phyloP scores from a whole-genome alignment of 1,140 invertebrate genomes.

The Brevipalpus yothersi region DNA sequence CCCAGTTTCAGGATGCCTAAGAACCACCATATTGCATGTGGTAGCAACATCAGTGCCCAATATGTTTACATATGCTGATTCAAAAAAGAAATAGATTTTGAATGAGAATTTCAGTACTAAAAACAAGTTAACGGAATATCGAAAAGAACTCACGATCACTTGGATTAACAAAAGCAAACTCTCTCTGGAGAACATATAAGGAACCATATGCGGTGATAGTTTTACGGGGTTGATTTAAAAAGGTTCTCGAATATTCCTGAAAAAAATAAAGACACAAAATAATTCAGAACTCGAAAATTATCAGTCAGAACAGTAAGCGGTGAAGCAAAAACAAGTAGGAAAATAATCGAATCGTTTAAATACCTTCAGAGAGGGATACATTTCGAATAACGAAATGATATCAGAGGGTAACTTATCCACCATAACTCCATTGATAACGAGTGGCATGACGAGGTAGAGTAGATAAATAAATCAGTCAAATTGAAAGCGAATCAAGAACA shows the following conservation, averaged over 20 bases:
- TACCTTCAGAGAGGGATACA: neutral
- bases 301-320: neutral
- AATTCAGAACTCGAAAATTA: neutral
- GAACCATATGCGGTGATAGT: slow-evolving; percentile 22
- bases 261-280: neutral
- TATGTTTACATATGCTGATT: slow-evolving; percentile 29
- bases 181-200: slow-evolving; percentile 65
- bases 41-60: slow-evolving; percentile 80
- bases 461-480: neutral
- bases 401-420: neutral
- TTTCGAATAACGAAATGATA: neutral
- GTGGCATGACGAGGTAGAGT: neutral
- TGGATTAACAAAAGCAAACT: slow-evolving; percentile 63
- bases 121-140: neutral
- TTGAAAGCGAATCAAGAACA: neutral
- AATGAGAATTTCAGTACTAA: neutral
- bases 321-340: neutral
- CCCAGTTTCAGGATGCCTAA: slow-evolving; percentile 69
- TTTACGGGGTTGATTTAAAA: neutral
- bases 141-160: slow-evolving; percentile 51
- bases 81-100: slow-evolving; percentile 17
- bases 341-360: neutral
- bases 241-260: neutral
- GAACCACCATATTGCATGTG: slow-evolving; percentile 67
- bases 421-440: neutral